A percentile compares a stretch with the other conserved stretches of the same genome.
phyloP scores from a whole-genome alignment of 2,888 invertebrate species.

The Drosophila tripunctata region DNA sequence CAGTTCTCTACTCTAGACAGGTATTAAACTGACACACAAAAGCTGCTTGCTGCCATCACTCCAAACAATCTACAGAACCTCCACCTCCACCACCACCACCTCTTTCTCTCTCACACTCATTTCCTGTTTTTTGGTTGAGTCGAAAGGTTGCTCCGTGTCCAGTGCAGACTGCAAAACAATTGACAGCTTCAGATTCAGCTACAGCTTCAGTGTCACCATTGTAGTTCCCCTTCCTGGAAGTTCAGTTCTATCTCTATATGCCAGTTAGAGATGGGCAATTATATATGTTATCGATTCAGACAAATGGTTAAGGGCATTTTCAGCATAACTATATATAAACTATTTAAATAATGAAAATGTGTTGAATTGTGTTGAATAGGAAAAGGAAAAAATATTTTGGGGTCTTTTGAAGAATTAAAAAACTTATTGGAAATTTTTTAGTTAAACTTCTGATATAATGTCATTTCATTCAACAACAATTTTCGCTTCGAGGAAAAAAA shows the following conservation, averaged over 20 bases:
- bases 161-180: constrained; percentile 47
- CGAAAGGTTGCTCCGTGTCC: constrained; percentile 34
- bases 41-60: background rate
- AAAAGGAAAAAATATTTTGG: too few species aligned
- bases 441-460: too few species aligned
- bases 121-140: background rate
- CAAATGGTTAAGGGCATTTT: too few species aligned
- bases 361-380: too few species aligned
- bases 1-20: constrained; percentile 9
- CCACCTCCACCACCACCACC: background rate
- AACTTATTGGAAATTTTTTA: too few species aligned
- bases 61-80: too few species aligned
- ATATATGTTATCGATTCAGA: background rate
- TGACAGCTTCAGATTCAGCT: constrained; percentile 46
- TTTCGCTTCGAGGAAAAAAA: too few species aligned
- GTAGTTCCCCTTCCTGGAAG: background rate
- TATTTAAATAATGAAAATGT: too few species aligned
- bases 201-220: constrained; percentile 45
- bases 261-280: background rate
- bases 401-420: too few species aligned
- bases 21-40: constrained; percentile 37
- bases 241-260: background rate
- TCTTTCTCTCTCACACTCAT: background rate
- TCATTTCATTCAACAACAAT: too few species aligned
- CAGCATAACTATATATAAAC: too few species aligned